Percentiles rank a stretch among this genome's conserved stretches.
Evolutionary conservation across 2,113 vertebrate species (phyloP).

Genomic region (Baryphthengus martii): DNA sequence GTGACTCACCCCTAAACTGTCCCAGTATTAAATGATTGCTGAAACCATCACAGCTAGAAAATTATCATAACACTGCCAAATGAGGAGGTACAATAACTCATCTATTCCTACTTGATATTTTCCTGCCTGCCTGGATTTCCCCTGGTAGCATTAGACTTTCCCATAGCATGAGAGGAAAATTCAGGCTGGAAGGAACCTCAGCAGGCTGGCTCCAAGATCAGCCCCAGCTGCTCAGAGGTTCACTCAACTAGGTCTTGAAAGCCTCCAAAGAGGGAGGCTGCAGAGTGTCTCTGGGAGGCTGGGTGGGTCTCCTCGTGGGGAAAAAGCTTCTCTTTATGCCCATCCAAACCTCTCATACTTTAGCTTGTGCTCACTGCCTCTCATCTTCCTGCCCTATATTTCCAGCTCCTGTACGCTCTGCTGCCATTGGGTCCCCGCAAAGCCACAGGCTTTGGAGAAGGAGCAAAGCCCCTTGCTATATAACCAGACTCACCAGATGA

Average conservation of each 20-base stretch:
- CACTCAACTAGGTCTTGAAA: not conserved
- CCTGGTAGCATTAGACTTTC: not conserved
- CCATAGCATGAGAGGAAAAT: not conserved
- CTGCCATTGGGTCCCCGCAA: not conserved
- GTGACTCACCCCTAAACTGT: not conserved
- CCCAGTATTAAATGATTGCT: not conserved
- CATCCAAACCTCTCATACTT: not conserved
- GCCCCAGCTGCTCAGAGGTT: not conserved
- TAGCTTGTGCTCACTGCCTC: not conserved
- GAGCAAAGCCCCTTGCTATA: not conserved
- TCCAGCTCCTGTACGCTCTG: not conserved
- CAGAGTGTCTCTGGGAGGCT: not conserved
- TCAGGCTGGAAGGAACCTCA: not conserved
- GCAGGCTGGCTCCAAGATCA: not conserved
- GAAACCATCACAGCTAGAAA: not conserved
- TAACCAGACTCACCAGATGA: not conserved
- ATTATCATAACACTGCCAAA: not conserved
- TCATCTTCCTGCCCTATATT: not conserved
- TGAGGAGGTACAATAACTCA: not conserved
- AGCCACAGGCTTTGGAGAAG: rapidly evolving
- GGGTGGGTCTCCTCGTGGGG: rapidly evolving
- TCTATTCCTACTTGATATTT: not conserved
- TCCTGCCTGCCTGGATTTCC: not conserved
- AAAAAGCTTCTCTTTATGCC: not conserved
- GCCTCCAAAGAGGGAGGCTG: not conserved